Evolutionary conservation across 2,797 vertebrate genomes (phyloP), one percentile per base, ranked within the genome.

Genomic region (Helarctos malayanus): DNA sequence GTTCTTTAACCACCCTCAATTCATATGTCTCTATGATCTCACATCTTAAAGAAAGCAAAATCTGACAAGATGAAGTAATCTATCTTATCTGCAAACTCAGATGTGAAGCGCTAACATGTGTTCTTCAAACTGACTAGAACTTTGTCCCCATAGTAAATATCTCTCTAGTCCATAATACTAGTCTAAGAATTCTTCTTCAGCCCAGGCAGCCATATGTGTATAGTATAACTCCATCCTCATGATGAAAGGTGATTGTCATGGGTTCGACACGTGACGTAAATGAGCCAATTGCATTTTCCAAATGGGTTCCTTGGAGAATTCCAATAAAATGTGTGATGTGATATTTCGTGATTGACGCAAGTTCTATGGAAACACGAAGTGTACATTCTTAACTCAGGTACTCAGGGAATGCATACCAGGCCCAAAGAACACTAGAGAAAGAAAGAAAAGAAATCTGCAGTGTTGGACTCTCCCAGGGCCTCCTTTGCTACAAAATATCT

Each of bases 1-100:
- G 2, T 80, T 68, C 16, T 69, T 87, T 61, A 59, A n/a, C 5
- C 8, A 75, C 3, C 13, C 0, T 54, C 9, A 76, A 54, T 27
- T 84, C 10, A 19, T 80, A 63, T 49, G 4, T 18, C 25, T 59
- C 32, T 65, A 35, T 84, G 16, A 76, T 59, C 9, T 45, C 35
- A 6, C 61, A 23, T 87, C 15, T 57, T 41, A 89, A 94, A 78
- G 76, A 56, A 71, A 93, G 3, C 12, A 83, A 88, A 79, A 61
- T n/a, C 38, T 78, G 13, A 65, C 65, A 95, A 88, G 47, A 8
- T 6, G 23, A 38, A 45, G 1, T 45, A 45, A 83, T 80, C 12
- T 23, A 56, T 59, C 1, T 85, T 79, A 21, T n/a, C 41, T 57
- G 15, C 25, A 95, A 81, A 91, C 6, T 69, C 8, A 56, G 56